phyloP scores from a whole-genome alignment of 2,888 invertebrate genomes.

The Anoncus sp. region DNA sequence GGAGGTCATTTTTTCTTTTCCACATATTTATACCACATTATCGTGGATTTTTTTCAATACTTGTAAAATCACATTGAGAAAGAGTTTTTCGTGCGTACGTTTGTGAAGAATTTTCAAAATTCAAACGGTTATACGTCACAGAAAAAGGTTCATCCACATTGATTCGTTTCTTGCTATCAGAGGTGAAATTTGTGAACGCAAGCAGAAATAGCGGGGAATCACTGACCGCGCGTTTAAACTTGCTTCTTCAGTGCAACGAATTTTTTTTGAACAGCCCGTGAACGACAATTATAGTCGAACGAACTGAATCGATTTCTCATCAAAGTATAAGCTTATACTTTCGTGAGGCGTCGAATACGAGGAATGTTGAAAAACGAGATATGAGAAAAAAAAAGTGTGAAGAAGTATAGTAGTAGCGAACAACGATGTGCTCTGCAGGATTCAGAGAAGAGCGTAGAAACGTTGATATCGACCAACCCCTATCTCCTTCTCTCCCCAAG shows the following conservation, averaged over 20 bases:
- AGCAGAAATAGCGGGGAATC: too few relatives aligned
- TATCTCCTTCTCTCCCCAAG: slow-evolving; percentile 45
- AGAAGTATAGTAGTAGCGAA: background rate
- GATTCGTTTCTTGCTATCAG: too few relatives aligned
- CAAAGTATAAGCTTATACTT: background rate
- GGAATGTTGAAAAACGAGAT: background rate
- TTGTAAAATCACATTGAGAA: too few relatives aligned
- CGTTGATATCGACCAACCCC: slow-evolving; percentile 56
- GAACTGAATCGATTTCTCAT: background rate
- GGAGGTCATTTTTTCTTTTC: too few relatives aligned
- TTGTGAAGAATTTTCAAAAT: too few relatives aligned
- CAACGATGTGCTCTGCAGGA: slow-evolving; percentile 13
- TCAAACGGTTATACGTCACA: too few relatives aligned
- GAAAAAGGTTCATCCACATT: too few relatives aligned
- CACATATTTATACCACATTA: too few relatives aligned
- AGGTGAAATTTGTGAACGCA: too few relatives aligned
- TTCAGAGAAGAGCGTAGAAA: slow-evolving; percentile 31
- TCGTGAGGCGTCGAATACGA: background rate
- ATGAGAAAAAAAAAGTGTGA: slow-evolving; percentile 8
- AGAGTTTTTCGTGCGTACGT: too few relatives aligned
- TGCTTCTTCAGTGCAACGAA: background rate
- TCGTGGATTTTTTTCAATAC: too few relatives aligned
- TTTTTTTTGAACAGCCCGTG: background rate
- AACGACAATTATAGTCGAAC: background rate
- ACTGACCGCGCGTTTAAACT: too few relatives aligned